A percentile compares a stretch with the other conserved stretches of the same genome.
Conservation (phyloP, 2,797 vertebrate genomes). For the Ciconia nigra region DNA sequence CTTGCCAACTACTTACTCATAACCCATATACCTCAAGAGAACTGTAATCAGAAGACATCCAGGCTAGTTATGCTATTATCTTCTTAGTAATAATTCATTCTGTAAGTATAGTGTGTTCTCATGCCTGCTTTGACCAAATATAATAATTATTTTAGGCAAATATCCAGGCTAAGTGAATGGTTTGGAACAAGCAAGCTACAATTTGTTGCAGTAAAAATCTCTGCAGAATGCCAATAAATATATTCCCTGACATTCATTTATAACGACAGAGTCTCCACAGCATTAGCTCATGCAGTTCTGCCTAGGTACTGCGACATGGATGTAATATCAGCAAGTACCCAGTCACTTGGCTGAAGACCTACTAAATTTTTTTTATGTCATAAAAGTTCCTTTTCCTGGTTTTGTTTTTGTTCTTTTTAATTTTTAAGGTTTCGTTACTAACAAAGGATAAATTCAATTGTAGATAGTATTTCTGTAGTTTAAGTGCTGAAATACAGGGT, state of each 20-base stretch:
- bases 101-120: slow-evolving; percentile 7
- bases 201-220: slow-evolving; percentile 39
- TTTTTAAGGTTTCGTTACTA: background rate
- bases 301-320: background rate
- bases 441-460: background rate
- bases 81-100: slow-evolving; percentile 36
- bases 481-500: background rate
- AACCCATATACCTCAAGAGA: background rate
- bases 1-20: slow-evolving; percentile 51
- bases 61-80: slow-evolving; percentile 13
- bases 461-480: background rate
- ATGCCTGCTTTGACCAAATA: slow-evolving; percentile 5
- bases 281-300: background rate
- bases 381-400: background rate
- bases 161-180: slow-evolving; percentile 46
- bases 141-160: slow-evolving; percentile 54
- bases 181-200: slow-evolving; percentile 27
- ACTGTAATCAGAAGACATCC: slow-evolving; percentile 19
- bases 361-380: background rate
- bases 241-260: background rate
- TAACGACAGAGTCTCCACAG: background rate
- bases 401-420: background rate
- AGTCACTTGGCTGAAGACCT: background rate
- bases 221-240: slow-evolving; percentile 5
- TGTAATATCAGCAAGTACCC: background rate